Conservation (phyloP, 2,797 vertebrate species). For the Smutsia gigantea region DNA sequence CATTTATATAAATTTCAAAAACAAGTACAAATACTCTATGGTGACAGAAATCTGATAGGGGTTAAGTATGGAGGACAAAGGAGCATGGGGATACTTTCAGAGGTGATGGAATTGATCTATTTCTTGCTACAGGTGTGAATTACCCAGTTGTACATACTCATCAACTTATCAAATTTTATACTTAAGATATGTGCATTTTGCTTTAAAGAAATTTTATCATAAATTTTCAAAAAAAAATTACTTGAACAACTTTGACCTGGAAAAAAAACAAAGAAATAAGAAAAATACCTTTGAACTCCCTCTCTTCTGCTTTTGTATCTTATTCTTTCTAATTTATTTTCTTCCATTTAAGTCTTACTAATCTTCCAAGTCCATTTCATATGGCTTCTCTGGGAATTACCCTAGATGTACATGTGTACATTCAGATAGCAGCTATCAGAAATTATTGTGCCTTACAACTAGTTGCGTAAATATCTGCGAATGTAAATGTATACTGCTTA, state of each 20-base stretch:
- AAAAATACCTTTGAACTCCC: not conserved
- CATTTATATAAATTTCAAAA: not conserved
- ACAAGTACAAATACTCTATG: not conserved
- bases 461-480: not conserved
- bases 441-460: not conserved
- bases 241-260: not conserved
- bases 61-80: not conserved
- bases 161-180: not conserved
- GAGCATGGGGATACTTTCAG: not conserved
- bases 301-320: not conserved
- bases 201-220: not conserved
- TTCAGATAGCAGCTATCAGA: not conserved
- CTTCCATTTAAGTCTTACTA: not conserved
- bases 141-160: not conserved
- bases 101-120: not conserved
- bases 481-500: not conserved
- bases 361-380: not conserved
- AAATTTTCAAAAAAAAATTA: not conserved
- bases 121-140: not conserved
- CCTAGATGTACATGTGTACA: not conserved
- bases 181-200: not conserved
- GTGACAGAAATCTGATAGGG: not conserved
- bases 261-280: not conserved
- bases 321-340: not conserved
- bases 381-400: not conserved